These are phyloP conservation scores for Meloidogyne hapla DNA, from an alignment of 1,140 invertebrate genomes.

Conservation along the genomic window DNA sequence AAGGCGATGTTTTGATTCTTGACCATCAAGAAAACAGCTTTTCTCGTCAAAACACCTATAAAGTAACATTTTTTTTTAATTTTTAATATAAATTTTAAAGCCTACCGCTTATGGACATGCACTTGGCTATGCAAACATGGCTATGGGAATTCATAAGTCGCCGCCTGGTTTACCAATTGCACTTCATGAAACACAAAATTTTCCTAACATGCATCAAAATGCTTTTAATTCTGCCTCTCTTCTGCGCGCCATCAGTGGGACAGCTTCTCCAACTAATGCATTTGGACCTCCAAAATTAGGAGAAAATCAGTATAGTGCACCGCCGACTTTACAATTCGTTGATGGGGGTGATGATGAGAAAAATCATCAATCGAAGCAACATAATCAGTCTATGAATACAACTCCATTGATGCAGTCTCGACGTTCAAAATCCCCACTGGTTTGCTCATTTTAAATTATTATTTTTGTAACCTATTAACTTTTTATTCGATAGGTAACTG, in stretches of 20 bases:
- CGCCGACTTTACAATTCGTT: conserved; percentile 4
- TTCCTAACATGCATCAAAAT: neutral
- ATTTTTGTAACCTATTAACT: too few species aligned
- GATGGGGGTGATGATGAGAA: neutral
- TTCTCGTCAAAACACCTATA: neutral
- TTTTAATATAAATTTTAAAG: neutral
- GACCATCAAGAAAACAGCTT: neutral
- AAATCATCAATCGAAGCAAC: neutral
- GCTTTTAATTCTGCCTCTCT: conserved; percentile 15
- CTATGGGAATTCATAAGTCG: neutral
- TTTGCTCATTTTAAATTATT: conserved; percentile 23
- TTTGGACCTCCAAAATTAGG: neutral
- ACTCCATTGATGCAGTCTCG: conserved; percentile 17
- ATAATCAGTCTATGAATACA: neutral
- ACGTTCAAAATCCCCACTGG: conserved; percentile 24
- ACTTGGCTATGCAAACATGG: neutral
- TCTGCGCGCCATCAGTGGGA: conserved; percentile 7
- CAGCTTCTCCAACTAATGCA: conserved; percentile 8
- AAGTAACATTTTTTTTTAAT: neutral
- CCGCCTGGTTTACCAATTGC: neutral
- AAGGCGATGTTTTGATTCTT: neutral
- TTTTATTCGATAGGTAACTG: conserved; percentile 1
- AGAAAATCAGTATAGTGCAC: conserved; percentile 11
- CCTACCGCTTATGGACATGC: conserved; percentile 17
- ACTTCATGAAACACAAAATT: neutral